Conservation (phyloP, 37 sponge, comb jelly and placozoan genomes). For the Aplysina aerophoba region DNA sequence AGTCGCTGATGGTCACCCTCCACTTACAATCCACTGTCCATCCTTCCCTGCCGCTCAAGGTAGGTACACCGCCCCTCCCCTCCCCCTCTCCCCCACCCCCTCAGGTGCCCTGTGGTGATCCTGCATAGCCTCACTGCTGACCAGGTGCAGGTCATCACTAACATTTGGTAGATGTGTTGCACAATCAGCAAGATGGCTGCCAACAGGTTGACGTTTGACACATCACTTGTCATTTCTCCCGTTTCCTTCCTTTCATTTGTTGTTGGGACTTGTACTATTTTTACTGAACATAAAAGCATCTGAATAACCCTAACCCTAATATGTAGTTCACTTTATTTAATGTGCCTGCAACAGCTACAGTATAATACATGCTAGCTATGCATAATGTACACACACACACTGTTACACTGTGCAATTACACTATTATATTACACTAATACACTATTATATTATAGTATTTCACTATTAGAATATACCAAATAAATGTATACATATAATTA, state of each 20-base stretch:
- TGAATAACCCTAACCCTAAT: too few relatives aligned
- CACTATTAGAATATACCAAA: too few relatives aligned
- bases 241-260: neutral
- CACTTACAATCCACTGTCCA: neutral
- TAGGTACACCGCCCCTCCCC: neutral
- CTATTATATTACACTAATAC: too few relatives aligned
- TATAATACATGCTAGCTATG: too few relatives aligned
- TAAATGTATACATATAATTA: too few relatives aligned
- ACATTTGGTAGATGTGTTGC: neutral
- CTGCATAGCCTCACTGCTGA: neutral
- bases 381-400: too few relatives aligned
- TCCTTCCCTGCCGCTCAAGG: neutral
- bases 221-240: neutral
- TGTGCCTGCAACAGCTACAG: too few relatives aligned
- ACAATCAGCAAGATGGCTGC: slow-evolving; percentile 9
- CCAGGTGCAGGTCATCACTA: slow-evolving; percentile 23
- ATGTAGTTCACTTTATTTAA: too few relatives aligned
- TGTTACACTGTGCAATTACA: too few relatives aligned
- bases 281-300: neutral
- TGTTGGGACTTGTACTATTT: neutral
- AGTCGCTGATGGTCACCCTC: neutral
- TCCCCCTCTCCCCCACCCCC: neutral
- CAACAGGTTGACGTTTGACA: slow-evolving; percentile 21
- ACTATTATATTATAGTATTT: too few relatives aligned
- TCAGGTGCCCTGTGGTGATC: neutral